Base-by-base conservation (phyloP, 2,888 invertebrate genomes). In the Cerastis leucographa region DNA sequence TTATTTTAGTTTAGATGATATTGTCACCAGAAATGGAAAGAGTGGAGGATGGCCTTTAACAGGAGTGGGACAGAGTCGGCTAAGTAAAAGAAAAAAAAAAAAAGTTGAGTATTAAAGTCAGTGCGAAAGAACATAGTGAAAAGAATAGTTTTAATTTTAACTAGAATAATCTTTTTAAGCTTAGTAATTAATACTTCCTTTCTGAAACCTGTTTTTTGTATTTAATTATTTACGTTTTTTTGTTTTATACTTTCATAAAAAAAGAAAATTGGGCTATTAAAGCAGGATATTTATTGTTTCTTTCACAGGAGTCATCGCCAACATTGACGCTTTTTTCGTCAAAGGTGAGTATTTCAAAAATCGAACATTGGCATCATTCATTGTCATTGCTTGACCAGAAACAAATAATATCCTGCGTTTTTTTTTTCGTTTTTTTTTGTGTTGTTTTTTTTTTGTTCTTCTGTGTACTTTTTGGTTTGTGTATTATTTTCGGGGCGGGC, bases 321-420 rank as follows among this genome's bases (percentile, higher is more conserved):
- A 98, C 98, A 96, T 97, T 98, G 97, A 98, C 98, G 96, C 97
- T 98, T 94, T 97, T 98, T 95, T 98, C 98, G 97, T 98, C 98
- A 95, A 98, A 98, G 97, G 98, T 98, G 97, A 98, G 98, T 95
- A 86, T 86, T 86, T 87, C 82, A 84, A 80, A 83, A 83, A 85
- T 83, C 87, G 85, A 85, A 82, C 83, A 85, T 83, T 86, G 87
- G 88, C 87, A 89, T 90, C 87, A 89, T 88, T 79, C 87, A 91
- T 88, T 90, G 85, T 87, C 90, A 92, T 90, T 88, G 93, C 94
- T 93, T 93, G 86, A 85, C 90, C 89, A 91, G 90, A 92, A 92
- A 91, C 91, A 91, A 92, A 92, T 90, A 88, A 91, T 92, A 92
- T 91, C 92, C 93, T 92, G 93, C 92, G 90, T 83, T 89, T 87